These are phyloP conservation scores for Leuciscus waleckii DNA, from an alignment of 2,797 vertebrate species.

Conservation along the genomic window DNA sequence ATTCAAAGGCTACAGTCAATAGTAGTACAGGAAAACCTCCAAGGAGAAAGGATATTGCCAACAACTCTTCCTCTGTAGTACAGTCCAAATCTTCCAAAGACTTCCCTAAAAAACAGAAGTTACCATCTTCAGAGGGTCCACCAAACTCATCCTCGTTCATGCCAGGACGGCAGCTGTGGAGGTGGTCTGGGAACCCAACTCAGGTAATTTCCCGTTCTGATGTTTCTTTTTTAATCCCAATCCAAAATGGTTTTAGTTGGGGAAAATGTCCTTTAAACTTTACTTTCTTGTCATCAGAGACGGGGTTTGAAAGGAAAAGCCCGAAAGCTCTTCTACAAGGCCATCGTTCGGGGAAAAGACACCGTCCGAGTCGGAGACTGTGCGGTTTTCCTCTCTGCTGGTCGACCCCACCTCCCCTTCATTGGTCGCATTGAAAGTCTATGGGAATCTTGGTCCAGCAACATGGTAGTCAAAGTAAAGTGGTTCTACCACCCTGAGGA, in stretches of 20 bases:
- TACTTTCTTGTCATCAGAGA: slow-evolving; percentile 77
- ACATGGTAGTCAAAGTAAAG: slow-evolving; percentile 98
- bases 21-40: slow-evolving; percentile 69
- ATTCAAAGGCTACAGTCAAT: slow-evolving; percentile 74
- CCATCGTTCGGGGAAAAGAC: slow-evolving; percentile 94
- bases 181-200: slow-evolving; percentile 97
- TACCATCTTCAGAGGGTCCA: slow-evolving; percentile 89
- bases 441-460: slow-evolving; percentile 99
- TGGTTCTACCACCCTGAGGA: slow-evolving; percentile 99
- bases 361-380: slow-evolving; percentile 93
- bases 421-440: slow-evolving; percentile 97
- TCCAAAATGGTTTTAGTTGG: not conserved
- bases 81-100: slow-evolving; percentile 87
- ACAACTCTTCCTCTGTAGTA: slow-evolving; percentile 55
- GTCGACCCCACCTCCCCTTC: slow-evolving; percentile 94
- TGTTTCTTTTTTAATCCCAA: slow-evolving; percentile 6
- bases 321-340: slow-evolving; percentile 97
- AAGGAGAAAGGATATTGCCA: slow-evolving; percentile 85
- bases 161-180: slow-evolving; percentile 93
- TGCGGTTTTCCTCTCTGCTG: slow-evolving; percentile 95
- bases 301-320: slow-evolving; percentile 97
- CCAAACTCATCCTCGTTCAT: slow-evolving; percentile 88
- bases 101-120: slow-evolving; percentile 89
- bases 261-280: not conserved
- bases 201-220: slow-evolving; percentile 79